Base-by-base conservation (phyloP, 2,888 invertebrate genomes). In the Pachycephus smyrnensis region DNA sequence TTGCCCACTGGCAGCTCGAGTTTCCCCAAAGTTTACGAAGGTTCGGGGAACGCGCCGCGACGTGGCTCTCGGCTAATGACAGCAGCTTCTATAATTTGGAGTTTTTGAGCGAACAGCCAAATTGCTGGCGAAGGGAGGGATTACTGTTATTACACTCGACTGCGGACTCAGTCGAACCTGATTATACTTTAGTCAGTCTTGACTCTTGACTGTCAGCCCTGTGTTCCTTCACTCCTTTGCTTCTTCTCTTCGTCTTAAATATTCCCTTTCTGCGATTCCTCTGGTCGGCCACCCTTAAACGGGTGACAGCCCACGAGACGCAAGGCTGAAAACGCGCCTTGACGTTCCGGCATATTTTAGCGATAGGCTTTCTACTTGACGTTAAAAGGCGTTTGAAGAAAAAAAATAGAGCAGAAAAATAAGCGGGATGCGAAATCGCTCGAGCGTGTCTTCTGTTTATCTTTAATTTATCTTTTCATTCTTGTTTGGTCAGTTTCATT, bases 1-100 rank as follows among this genome's bases (percentile, higher is more conserved):
- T 55, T 81, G 32, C 73, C 33, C 55, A 55, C 55, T 55, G 55
- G 77, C 76, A 77, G 78, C 75, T 78, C 79, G 79, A 77, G 80
- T 79, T 86, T 83, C 81, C 82, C 85, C 77, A 84, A 85, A 84
- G 83, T 85, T 84, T 82, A 79, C 79, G 80, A 84, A 81, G 83
- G 80, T 86, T 86, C 86, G 84, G 82, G 82, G 85, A 86, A 87
- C 80, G 81, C 78, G 81, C 79, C 81, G 78, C 80, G 81, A 83
- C 82, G 84, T 78, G 75, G 80, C 31, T 77, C 75, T 82, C 78
- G 86, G 86, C 89, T 91, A 91, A 90, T 91, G 90, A 91, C 91
- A 89, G 90, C 89, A 89, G 88, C 91, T 90, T 90, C 90, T 91
- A 90, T 90, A 91, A 91, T 90, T 91, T 91, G 89, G 90, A 89